These are phyloP conservation scores for Amniataba percoides DNA, from an alignment of 2,797 vertebrate species.

Conservation along the genomic window DNA sequence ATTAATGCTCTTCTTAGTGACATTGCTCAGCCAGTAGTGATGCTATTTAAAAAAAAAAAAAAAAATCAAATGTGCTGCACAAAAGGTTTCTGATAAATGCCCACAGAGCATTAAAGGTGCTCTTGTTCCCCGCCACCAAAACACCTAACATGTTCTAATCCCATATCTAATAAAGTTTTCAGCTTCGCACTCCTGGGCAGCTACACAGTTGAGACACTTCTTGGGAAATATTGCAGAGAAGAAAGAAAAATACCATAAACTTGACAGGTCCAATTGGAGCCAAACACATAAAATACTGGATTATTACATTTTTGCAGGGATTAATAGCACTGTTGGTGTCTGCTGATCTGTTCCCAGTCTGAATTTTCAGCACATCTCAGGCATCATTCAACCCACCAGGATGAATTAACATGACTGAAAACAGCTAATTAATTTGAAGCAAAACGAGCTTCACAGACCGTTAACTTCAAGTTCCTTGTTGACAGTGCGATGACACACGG, in stretches of 20 bases:
- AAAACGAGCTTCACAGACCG: constrained; percentile 52
- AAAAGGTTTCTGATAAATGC: constrained; percentile 78
- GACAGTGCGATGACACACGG: constrained; percentile 33
- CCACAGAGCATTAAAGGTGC: constrained; percentile 76
- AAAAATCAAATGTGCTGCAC: constrained; percentile 71
- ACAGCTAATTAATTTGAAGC: constrained; percentile 36
- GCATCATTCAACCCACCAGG: constrained; percentile 17
- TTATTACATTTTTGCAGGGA: constrained; percentile 32
- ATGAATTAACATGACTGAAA: constrained; percentile 16
- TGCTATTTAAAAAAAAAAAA: constrained; percentile 41
- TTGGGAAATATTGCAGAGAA: constrained; percentile 41
- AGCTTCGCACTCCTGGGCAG: constrained; percentile 56
- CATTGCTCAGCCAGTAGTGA: constrained; percentile 78
- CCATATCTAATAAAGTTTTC: constrained; percentile 57
- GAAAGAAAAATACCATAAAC: constrained; percentile 37
- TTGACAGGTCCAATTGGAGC: constrained; percentile 47
- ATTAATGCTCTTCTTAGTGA: constrained; percentile 70
- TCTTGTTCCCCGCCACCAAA: constrained; percentile 73
- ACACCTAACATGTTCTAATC: constrained; percentile 63
- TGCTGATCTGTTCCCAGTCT: constrained; percentile 35
- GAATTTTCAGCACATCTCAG: constrained; percentile 39
- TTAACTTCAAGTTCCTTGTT: constrained; percentile 55
- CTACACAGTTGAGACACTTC: constrained; percentile 59
- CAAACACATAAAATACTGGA: constrained; percentile 76
- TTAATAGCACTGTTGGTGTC: constrained; percentile 69